Percentiles rank a stretch among this genome's conserved stretches.
These are phyloP conservation scores for Synanthedon andrenaeformis DNA, from an alignment of 2,888 invertebrate genomes.

Conservation along the genomic window DNA sequence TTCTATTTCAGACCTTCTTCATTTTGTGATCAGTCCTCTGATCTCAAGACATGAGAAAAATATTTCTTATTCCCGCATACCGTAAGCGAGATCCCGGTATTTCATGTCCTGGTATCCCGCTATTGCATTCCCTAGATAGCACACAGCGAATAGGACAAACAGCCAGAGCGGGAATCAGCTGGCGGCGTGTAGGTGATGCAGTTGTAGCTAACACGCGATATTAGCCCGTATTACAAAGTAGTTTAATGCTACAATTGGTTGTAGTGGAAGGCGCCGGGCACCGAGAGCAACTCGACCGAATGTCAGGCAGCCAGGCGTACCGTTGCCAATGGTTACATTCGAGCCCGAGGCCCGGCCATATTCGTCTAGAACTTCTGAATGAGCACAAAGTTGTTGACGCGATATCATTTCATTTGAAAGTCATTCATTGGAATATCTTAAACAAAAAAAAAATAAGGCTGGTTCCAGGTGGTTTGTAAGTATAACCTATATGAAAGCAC, in stretches of 20 bases:
- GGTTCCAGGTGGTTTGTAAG: no score
- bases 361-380: not conserved
- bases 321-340: slow-evolving; percentile 36
- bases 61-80: no score
- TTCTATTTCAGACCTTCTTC: no score
- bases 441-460: no score
- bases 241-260: slow-evolving; percentile 7
- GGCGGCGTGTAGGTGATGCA: slow-evolving; percentile 22
- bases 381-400: no score
- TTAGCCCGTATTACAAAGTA: slow-evolving; percentile 11
- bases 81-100: no score
- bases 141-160: slow-evolving; percentile 23
- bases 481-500: no score
- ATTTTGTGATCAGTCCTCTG: no score
- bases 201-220: slow-evolving; percentile 14
- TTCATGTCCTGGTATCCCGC: no score
- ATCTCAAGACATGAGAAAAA: no score
- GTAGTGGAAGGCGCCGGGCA: not conserved
- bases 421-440: no score
- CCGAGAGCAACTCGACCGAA: not conserved
- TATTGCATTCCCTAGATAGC: slow-evolving; percentile 14
- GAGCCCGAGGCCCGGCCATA: slow-evolving; percentile 16
- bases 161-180: slow-evolving; percentile 24
- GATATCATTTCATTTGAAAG: no score
- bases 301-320: slow-evolving; percentile 10